Conservation (phyloP, 2,113 vertebrate species). For the Neodontobutis hainanensis region DNA sequence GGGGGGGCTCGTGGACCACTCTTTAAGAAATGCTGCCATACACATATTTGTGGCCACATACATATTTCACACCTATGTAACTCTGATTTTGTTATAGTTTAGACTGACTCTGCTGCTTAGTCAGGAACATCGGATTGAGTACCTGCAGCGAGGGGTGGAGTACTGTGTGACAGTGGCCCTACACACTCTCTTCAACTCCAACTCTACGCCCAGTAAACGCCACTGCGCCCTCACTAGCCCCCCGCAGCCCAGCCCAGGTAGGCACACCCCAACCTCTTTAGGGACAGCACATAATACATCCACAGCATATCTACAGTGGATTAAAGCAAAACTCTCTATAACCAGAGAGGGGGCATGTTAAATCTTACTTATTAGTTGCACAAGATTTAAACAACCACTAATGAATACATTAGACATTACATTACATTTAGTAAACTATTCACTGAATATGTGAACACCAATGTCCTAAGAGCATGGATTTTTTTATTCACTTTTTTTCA, state of each 20-base stretch:
- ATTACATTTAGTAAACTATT: too few relatives aligned
- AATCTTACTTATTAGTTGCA: too few relatives aligned
- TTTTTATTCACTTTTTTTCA: neutral
- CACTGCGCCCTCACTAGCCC: slow-evolving; percentile 67
- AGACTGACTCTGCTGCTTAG: slow-evolving; percentile 8
- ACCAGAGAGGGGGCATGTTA: too few relatives aligned
- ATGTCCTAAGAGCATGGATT: too few relatives aligned
- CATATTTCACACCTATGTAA: slow-evolving; percentile 12
- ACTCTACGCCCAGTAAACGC: slow-evolving; percentile 19
- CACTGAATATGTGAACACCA: too few relatives aligned
- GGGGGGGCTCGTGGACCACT: too few relatives aligned
- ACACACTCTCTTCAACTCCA: neutral
- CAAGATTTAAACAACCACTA: too few relatives aligned
- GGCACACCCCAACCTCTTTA: too few relatives aligned
- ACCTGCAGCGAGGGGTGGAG: slow-evolving; percentile 68
- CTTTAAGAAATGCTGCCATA: too few relatives aligned
- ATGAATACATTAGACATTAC: too few relatives aligned
- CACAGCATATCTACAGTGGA: neutral
- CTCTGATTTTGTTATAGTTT: too few relatives aligned
- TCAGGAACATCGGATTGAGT: slow-evolving; percentile 41
- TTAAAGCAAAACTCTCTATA: neutral
- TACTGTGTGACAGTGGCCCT: slow-evolving; percentile 64
- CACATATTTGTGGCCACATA: too few relatives aligned
- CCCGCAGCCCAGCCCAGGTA: slow-evolving; percentile 35
- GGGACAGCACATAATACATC: neutral